These are phyloP conservation scores for Danio kyathit DNA, from an alignment of 2,797 vertebrate species.

Conservation along the genomic window DNA sequence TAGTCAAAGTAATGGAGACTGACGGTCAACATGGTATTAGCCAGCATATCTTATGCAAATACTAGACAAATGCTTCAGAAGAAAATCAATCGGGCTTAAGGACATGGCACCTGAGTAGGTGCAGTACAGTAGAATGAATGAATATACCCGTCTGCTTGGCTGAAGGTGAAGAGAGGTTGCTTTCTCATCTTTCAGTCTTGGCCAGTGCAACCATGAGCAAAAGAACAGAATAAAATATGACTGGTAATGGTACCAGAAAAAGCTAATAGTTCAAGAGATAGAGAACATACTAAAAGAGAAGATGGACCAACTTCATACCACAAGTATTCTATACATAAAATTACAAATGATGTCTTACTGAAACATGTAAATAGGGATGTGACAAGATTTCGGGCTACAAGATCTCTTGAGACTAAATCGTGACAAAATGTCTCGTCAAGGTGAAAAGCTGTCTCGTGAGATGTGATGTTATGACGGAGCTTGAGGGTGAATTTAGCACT, in stretches of 20 bases:
- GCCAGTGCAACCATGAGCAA: not conserved
- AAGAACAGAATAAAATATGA: slow-evolving; percentile 7
- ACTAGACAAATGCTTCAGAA: slow-evolving; percentile 49
- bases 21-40: slow-evolving; percentile 6
- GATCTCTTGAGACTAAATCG: no score
- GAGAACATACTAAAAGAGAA: no score
- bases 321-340: no score
- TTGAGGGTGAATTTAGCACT: no score
- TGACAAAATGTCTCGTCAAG: no score
- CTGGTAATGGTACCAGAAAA: not conserved
- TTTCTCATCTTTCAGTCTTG: slow-evolving; percentile 44
- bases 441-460: no score
- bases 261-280: not conserved
- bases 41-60: slow-evolving; percentile 52
- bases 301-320: no score
- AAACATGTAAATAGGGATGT: no score
- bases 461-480: no score
- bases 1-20: slow-evolving; percentile 36
- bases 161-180: slow-evolving; percentile 3
- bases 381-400: no score
- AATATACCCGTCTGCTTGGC: slow-evolving; percentile 19
- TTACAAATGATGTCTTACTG: no score
- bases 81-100: slow-evolving; percentile 38
- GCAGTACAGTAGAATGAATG: slow-evolving; percentile 34
- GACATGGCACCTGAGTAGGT: slow-evolving; percentile 17